A percentile compares a stretch with the other conserved stretches of the same genome.
These are phyloP conservation scores for Mus caroli DNA, from an alignment of 2,797 vertebrate species.

Conservation along the genomic window DNA sequence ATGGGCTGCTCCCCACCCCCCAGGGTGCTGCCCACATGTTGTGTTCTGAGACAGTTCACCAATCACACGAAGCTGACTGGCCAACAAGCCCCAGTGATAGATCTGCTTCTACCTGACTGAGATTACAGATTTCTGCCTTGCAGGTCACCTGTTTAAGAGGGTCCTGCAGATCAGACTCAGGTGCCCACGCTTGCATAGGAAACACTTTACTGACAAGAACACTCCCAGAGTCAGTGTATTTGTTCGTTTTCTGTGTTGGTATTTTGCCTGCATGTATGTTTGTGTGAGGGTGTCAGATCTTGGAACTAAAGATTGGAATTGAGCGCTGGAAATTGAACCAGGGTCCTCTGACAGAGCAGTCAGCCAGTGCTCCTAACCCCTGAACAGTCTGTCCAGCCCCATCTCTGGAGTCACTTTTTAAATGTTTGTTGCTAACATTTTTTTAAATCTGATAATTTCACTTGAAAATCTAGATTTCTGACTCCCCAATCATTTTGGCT, in stretches of 20 bases:
- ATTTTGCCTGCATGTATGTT: neutral
- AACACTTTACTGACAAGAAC: neutral
- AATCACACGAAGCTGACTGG: neutral
- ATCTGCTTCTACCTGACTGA: neutral
- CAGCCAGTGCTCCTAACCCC: neutral
- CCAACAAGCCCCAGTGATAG: neutral
- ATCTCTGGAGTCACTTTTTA: neutral
- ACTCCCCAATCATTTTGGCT: neutral
- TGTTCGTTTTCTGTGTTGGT: neutral
- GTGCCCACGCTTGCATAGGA: neutral
- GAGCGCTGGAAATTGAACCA: neutral
- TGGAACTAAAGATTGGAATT: neutral
- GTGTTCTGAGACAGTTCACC: neutral
- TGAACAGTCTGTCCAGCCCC: neutral
- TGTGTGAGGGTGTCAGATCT: neutral
- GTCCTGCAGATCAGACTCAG: neutral
- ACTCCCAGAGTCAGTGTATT: neutral
- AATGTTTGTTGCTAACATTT: neutral
- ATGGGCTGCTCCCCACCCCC: too few relatives aligned
- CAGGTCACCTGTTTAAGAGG: neutral
- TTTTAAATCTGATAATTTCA: conserved; percentile 34
- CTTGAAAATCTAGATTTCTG: conserved; percentile 25
- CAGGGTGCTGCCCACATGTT: neutral
- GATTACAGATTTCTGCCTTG: neutral
- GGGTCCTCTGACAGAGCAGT: neutral